Evolutionary conservation across 2,113 vertebrate species (phyloP), one percentile per base, ranked within the genome.

Genomic region (Calidris pugnax): DNA sequence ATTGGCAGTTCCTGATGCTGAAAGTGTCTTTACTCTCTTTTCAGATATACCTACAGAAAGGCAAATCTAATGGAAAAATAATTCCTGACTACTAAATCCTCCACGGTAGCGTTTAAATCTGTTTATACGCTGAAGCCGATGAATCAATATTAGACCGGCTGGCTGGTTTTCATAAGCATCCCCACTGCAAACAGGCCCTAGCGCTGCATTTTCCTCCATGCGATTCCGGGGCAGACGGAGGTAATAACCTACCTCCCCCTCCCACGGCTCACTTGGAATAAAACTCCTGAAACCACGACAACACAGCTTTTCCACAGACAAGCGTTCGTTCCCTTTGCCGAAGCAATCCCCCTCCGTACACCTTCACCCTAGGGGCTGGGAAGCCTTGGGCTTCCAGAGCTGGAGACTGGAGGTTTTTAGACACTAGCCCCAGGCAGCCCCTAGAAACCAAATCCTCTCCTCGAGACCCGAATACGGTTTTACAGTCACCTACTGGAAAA

Each of bases 251-350:
- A 72, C 22, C 48, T 51, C 33, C 27, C 66, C 57, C 17, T 60
- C 45, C 30, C 26, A 26, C 0, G 0, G 57, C 39, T 93, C 53
- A 8, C 33, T 45, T 37, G 53, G 56, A 91, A 85, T 48, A 23
- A 82, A 96, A 91, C n/a, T 64, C 50, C 48, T 22, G 22, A 85
- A 85, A 30, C 12, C 4, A 60, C 80, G 39, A 56, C 35, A 30
- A 32, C 50, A 9, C 0, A 0, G 10, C 32, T 79, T 94, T 89
- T 76, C 43, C 14, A 33, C 7, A 3, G 17, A 23, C 0, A 0
- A 56, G 24, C 2, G 9, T 32, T 75, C 0, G 0, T 22, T 85
- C 33, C 51, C n/a, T 57, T 89, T 1, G 4, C 63, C 0, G 0
- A 73, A 56, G 20, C 18, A 0, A 20, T 35, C 8, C 21, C 51